Percentiles rank a stretch among this genome's conserved stretches.
phyloP scores from a whole-genome alignment of 2,888 invertebrate genomes.

The Hanleya hanleyi region DNA sequence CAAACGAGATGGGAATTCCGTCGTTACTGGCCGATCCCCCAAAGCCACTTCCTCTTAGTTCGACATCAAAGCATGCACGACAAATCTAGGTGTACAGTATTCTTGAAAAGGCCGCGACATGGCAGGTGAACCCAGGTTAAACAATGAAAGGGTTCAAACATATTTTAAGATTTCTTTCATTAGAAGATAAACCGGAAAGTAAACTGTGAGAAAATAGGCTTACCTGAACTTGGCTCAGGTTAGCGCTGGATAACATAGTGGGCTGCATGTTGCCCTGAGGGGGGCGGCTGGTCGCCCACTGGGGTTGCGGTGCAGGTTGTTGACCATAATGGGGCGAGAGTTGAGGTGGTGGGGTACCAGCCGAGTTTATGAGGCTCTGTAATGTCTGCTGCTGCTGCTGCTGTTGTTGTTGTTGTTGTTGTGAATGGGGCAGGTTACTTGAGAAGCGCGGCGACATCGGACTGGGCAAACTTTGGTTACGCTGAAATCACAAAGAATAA shows the following conservation, averaged over 20 bases:
- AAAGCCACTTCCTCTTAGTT: too few relatives aligned
- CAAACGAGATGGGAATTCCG: too few relatives aligned
- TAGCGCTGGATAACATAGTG: constrained; percentile 14
- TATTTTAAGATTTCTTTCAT: too few relatives aligned
- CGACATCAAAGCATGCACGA: too few relatives aligned
- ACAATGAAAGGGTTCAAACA: too few relatives aligned
- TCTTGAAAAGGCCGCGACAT: too few relatives aligned
- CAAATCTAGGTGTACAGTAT: too few relatives aligned
- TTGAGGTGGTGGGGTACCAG: constrained; percentile 48
- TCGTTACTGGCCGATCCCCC: too few relatives aligned
- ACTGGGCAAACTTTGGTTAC: constrained; percentile 64
- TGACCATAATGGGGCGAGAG: constrained; percentile 57
- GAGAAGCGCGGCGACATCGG: constrained; percentile 65
- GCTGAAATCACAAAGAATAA: constrained; percentile 40
- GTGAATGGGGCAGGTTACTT: constrained; percentile 37
- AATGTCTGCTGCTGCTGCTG: constrained; percentile 5
- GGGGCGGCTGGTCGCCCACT: not conserved
- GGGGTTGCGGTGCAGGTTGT: constrained; percentile 16
- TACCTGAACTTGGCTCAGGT: constrained; percentile 34
- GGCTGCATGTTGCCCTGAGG: constrained; percentile 22
- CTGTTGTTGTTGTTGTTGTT: constrained; percentile 12
- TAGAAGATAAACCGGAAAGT: too few relatives aligned
- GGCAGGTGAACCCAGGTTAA: too few relatives aligned
- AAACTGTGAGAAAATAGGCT: too few relatives aligned
- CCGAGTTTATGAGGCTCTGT: constrained; percentile 19